Base-by-base conservation (phyloP, 2,888 invertebrate species). In the Anoncus sp. region DNA sequence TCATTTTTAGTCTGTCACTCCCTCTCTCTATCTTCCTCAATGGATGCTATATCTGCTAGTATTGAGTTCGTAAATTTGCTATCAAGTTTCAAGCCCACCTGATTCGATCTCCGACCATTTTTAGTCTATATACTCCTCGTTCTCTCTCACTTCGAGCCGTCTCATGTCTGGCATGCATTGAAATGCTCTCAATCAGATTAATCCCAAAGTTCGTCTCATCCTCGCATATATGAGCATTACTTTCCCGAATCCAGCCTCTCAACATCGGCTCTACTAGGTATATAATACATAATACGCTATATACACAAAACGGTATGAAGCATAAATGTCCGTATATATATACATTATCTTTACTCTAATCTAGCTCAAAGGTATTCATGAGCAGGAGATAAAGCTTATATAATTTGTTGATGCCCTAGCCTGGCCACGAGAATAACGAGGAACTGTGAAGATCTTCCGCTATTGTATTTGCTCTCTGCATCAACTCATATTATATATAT, bases 151-250 rank as follows among this genome's bases (percentile, higher is more conserved):
- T 65, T 35, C 51, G 27, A 14, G 3, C 43, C 40, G 3, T 22
- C 53, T 60, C 43, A 31, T 35, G 62, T 49, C 59, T n/a, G 22
- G 49, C 60, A 55, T 60, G 78, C 77, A 85, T 84, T 83, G 85
- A 87, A 86, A 86, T 88, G 85, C 82, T 76, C 79, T 82, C 85
- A 87, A 88, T 88, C 88, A 87, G 75, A 85, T 80, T 78, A 74
- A 53, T n/a, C 74, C 60, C 80, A 81, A 85, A 84, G 84, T 87
- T 77, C 60, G 67, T 60, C 60, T 45, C 47, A 16, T 65, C 27
- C 12, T 16, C 18, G 20, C 10, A 18, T 35, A 31, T 27, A 16
- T 3, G 47, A 12, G 47, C 27, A 38, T 75, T 66, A 66, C 72
- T 53, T 66, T 71, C 10, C n/a, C 59, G 22, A 53, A 71, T 40